phyloP scores from a whole-genome alignment of 1,140 invertebrate genomes.

The Macrobrachium rosenbergii region DNA sequence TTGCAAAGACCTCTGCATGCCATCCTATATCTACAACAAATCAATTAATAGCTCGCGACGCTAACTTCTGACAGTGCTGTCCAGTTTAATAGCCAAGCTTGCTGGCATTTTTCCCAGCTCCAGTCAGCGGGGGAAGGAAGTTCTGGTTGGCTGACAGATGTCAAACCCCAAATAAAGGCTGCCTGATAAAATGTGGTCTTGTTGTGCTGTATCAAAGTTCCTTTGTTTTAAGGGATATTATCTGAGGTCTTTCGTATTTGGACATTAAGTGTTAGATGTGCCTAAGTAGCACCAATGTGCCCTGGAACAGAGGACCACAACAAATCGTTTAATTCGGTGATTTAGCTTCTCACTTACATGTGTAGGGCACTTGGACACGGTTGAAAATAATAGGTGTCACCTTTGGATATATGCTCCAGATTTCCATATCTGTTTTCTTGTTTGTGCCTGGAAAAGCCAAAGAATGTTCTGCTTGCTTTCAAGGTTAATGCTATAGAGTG shows the following conservation, averaged over 20 bases:
- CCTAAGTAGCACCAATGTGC: constrained; percentile 6
- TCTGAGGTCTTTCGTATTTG: background rate
- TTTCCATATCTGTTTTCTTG: background rate
- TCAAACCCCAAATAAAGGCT: constrained; percentile 46
- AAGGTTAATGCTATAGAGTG: no score
- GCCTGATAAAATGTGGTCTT: constrained; percentile 53
- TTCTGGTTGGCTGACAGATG: constrained; percentile 33
- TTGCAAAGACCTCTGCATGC: no score
- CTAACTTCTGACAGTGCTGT: constrained; percentile 25
- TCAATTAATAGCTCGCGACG: constrained; percentile 49
- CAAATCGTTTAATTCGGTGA: background rate
- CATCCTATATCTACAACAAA: constrained; percentile 45
- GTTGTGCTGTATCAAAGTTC: constrained; percentile 43
- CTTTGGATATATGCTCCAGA: constrained; percentile 12
- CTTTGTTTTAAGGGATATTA: constrained; percentile 41
- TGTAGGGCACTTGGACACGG: background rate
- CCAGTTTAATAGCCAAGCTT: constrained; percentile 5
- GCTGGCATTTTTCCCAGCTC: background rate
- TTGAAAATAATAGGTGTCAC: background rate
- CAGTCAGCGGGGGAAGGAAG: constrained; percentile 48
- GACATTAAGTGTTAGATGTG: constrained; percentile 12
- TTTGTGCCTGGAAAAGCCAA: background rate
- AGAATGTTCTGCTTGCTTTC: no score
- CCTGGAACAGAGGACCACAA: constrained; percentile 19
- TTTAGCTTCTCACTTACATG: background rate